Evolutionary conservation across 2,113 vertebrate species (phyloP).

Genomic region (Dendrocopos noguchii): DNA sequence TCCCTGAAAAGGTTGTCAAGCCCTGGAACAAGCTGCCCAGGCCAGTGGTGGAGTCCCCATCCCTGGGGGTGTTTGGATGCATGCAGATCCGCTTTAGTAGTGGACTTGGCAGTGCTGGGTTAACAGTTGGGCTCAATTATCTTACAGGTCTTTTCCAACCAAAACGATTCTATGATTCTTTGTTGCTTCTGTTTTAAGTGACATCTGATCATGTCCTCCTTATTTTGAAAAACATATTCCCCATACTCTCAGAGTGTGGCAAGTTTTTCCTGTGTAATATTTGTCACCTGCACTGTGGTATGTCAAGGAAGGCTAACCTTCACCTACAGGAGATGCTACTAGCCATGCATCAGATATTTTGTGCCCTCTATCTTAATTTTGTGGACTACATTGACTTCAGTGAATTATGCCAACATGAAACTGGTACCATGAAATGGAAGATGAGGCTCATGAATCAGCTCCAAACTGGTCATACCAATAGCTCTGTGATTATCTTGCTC

Average conservation of each 20-base stretch:
- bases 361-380: background rate
- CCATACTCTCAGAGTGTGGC: background rate
- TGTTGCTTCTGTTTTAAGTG: background rate
- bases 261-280: background rate
- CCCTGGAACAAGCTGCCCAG: no score
- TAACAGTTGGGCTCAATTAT: no score
- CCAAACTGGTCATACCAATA: background rate
- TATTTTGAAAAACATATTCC: background rate
- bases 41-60: no score
- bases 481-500: background rate
- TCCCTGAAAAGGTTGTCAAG: no score
- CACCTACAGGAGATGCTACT: background rate
- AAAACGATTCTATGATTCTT: background rate
- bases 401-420: background rate
- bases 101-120: no score
- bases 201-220: fast-evolving
- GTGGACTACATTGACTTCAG: background rate
- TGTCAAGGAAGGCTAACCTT: background rate
- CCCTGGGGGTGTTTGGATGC: no score
- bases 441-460: background rate
- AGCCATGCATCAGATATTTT: background rate
- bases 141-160: background rate
- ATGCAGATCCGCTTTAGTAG: no score
- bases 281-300: background rate
- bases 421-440: background rate